A percentile compares a stretch with the other conserved stretches of the same genome.
Conservation (phyloP, 1,140 invertebrate genomes). For the Neelides sp. region DNA sequence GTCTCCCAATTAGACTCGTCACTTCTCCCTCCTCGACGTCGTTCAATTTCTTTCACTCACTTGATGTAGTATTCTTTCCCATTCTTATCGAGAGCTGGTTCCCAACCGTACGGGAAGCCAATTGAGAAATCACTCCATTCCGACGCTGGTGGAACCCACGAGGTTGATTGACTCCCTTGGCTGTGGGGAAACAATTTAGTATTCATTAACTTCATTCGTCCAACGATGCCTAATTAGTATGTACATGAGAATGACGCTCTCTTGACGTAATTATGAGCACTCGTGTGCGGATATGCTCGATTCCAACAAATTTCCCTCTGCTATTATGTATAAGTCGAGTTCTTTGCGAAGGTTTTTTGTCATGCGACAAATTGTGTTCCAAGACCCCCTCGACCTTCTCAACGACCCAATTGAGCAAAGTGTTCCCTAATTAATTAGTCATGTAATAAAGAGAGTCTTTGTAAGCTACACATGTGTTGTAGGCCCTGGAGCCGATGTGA, state of each 20-base stretch:
- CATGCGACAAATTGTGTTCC: no score
- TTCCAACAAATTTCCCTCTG: no score
- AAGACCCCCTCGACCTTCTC: no score
- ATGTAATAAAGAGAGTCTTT: no score
- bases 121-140: conserved; percentile 49
- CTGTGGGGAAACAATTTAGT: conserved; percentile 38
- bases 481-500: no score
- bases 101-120: conserved; percentile 74
- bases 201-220: not conserved
- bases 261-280: not conserved
- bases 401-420: no score
- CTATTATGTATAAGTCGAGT: no score
- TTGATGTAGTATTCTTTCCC: conserved; percentile 78
- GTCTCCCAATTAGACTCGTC: not conserved
- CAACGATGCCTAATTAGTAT: not conserved
- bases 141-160: conserved; percentile 71
- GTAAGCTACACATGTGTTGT: no score
- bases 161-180: conserved; percentile 61
- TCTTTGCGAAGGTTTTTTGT: no score
- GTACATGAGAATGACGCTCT: not conserved
- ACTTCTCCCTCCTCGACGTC: not conserved
- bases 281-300: not conserved
- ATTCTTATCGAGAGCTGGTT: conserved; percentile 61
- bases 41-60: conserved; percentile 49
- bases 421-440: no score